Evolutionary conservation across 2,113 vertebrate species (phyloP).

Genomic region (Odontophorus gujanensis): DNA sequence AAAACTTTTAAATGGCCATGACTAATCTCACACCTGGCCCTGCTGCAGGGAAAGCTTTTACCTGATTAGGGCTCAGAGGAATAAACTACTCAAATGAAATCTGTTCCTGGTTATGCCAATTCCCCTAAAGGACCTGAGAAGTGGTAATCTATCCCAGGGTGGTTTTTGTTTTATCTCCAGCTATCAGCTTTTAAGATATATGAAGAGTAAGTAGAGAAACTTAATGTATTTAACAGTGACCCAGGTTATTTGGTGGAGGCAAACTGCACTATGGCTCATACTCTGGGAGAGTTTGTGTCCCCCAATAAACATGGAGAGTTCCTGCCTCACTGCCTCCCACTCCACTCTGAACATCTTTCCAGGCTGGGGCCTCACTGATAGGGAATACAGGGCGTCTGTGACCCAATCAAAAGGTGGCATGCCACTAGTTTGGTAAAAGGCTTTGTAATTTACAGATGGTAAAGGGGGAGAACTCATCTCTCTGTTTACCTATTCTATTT

Average conservation of each 20-base stretch:
- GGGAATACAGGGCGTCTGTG: not conserved
- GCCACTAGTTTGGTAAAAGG: not conserved
- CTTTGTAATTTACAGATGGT: not conserved
- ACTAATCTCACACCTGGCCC: conserved; percentile 17
- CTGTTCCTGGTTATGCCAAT: not conserved
- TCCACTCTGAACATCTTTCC: not conserved
- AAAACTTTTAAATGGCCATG: not conserved
- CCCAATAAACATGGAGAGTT: not conserved
- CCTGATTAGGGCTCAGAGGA: conserved; percentile 13
- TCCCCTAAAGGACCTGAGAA: not conserved
- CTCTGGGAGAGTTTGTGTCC: not conserved
- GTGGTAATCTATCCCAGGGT: not conserved
- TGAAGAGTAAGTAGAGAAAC: not conserved
- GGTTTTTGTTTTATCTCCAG: not conserved
- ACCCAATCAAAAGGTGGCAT: not conserved
- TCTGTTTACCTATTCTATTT: not conserved
- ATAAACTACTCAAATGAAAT: not conserved
- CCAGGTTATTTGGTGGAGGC: not conserved
- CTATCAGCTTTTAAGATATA: not conserved
- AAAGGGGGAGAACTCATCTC: not conserved
- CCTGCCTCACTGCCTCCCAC: not conserved
- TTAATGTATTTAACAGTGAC: not conserved
- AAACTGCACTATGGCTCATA: not conserved
- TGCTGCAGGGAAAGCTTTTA: not conserved
- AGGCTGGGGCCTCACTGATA: not conserved